phyloP scores from a whole-genome alignment of 2,888 invertebrate genomes.

The Drosophila quinaria region DNA sequence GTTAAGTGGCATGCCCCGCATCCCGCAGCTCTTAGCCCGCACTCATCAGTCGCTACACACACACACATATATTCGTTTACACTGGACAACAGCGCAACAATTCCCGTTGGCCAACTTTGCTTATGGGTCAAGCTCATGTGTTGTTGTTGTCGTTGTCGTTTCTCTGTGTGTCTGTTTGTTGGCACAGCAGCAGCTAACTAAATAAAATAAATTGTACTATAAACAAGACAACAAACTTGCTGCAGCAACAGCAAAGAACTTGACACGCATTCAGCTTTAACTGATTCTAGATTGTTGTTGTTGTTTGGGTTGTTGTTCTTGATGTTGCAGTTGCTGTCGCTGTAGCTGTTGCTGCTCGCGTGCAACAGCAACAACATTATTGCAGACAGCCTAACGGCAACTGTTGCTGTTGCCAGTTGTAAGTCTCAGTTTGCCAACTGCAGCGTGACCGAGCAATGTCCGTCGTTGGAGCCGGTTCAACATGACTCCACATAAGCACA shows the following conservation, averaged over 20 bases:
- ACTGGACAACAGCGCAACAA: slow-evolving; percentile 46
- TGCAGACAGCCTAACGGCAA: slow-evolving; percentile 69
- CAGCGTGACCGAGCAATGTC: slow-evolving; percentile 62
- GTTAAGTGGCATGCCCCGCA: slow-evolving; percentile 65
- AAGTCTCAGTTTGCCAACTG: slow-evolving; percentile 53
- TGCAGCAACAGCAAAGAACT: slow-evolving; percentile 53
- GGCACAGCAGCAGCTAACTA: slow-evolving; percentile 62
- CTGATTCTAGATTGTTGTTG: slow-evolving; percentile 45
- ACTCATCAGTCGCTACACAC: not conserved
- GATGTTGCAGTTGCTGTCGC: slow-evolving; percentile 38
- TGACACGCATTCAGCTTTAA: slow-evolving; percentile 63
- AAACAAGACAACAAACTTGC: slow-evolving; percentile 62
- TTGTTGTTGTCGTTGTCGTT: slow-evolving; percentile 26
- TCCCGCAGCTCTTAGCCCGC: slow-evolving; percentile 17
- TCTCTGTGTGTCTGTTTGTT: slow-evolving; percentile 51
- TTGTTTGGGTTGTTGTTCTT: slow-evolving; percentile 24
- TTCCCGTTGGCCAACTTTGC: slow-evolving; percentile 79
- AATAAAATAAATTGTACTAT: slow-evolving; percentile 75
- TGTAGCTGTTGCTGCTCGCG: slow-evolving; percentile 55
- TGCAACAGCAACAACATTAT: slow-evolving; percentile 61
- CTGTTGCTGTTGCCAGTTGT: slow-evolving; percentile 62
- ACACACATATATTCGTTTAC: slow-evolving; percentile 23
- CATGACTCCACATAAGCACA: slow-evolving; percentile 55
- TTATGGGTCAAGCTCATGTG: slow-evolving; percentile 74
- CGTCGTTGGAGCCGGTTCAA: slow-evolving; percentile 65